These are phyloP conservation scores for Hormaphis cornu DNA, from an alignment of 1,140 invertebrate genomes.

Conservation along the genomic window DNA sequence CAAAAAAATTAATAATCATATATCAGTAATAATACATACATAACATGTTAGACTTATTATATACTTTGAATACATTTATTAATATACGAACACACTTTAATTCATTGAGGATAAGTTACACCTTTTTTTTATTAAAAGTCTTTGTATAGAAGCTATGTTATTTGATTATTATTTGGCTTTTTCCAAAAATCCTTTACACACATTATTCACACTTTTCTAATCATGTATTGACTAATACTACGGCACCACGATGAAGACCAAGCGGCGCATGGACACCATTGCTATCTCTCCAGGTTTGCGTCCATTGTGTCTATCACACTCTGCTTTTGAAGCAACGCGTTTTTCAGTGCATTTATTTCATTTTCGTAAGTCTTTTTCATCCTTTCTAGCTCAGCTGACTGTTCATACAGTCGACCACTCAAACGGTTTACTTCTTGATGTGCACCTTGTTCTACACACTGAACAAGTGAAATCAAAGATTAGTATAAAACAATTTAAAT, in stretches of 20 bases:
- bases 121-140: slow-evolving; percentile 25
- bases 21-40: slow-evolving; percentile 11
- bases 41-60: slow-evolving; percentile 7
- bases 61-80: slow-evolving; percentile 18
- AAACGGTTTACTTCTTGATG: slow-evolving; percentile 24
- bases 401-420: neutral
- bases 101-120: slow-evolving; percentile 14
- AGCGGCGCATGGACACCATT: slow-evolving; percentile 22
- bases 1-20: slow-evolving; percentile 24
- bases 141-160: slow-evolving; percentile 19
- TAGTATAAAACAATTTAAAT: too few relatives aligned
- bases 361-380: slow-evolving; percentile 21
- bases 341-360: slow-evolving; percentile 10
- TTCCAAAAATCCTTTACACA: neutral
- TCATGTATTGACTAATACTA: slow-evolving; percentile 28
- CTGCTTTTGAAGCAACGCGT: slow-evolving; percentile 8
- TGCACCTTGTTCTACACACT: slow-evolving; percentile 12
- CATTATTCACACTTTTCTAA: slow-evolving; percentile 17
- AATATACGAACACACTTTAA: slow-evolving; percentile 30
- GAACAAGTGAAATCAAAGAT: neutral
- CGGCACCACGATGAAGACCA: slow-evolving; percentile 22
- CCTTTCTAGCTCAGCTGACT: slow-evolving; percentile 4
- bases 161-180: slow-evolving; percentile 11
- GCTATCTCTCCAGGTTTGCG: slow-evolving; percentile 6
- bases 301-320: slow-evolving; percentile 19